These are phyloP conservation scores for Enteromius radiatus DNA, from an alignment of 2,797 vertebrate genomes.

Conservation along the genomic window DNA sequence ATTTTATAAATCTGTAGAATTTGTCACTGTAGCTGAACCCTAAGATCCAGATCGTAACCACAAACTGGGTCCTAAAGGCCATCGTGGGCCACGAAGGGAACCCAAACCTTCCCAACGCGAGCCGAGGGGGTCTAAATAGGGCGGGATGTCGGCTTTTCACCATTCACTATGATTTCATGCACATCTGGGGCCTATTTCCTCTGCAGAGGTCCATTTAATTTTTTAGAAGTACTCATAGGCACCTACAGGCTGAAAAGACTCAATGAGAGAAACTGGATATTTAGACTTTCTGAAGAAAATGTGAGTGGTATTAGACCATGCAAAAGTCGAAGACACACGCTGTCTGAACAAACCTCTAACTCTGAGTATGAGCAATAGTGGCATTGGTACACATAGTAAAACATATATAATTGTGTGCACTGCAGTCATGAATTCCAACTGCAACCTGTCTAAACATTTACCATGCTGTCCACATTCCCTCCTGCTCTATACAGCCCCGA, in stretches of 20 bases:
- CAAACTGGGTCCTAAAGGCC: slow-evolving; percentile 7
- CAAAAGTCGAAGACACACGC: slow-evolving; percentile 1
- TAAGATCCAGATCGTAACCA: not conserved
- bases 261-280: slow-evolving; percentile 18
- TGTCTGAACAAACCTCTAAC: not conserved
- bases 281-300: slow-evolving; percentile 14
- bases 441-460: slow-evolving; percentile 59
- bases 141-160: slow-evolving; percentile 42
- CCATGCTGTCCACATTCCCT: slow-evolving; percentile 20
- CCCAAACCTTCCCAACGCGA: not conserved
- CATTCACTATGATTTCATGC: slow-evolving; percentile 56
- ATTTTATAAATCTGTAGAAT: not conserved
- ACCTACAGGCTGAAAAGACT: slow-evolving; percentile 1
- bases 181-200: slow-evolving; percentile 77
- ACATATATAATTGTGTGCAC: not conserved
- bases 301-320: not conserved
- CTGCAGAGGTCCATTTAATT: slow-evolving; percentile 63
- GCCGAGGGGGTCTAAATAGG: slow-evolving; percentile 19
- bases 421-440: slow-evolving; percentile 37
- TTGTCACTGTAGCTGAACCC: not conserved
- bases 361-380: not conserved
- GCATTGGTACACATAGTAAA: not conserved
- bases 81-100: slow-evolving; percentile 1
- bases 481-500: slow-evolving; percentile 30
- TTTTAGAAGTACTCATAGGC: slow-evolving; percentile 52